Evolutionary conservation across 2,797 vertebrate species (phyloP).

Genomic region (Australoheros facetus): DNA sequence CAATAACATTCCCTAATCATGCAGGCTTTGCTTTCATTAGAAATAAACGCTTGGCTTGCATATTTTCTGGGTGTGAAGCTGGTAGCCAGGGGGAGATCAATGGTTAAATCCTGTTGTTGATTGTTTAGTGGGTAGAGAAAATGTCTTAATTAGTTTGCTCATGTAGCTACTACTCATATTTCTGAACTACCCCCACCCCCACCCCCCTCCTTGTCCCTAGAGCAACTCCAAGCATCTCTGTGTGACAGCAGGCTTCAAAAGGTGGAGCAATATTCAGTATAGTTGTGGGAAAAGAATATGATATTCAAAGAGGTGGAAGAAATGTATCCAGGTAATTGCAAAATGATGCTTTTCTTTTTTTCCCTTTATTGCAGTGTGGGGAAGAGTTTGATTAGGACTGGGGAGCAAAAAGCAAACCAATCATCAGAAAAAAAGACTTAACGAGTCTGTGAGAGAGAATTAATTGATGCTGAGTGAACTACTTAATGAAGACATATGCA

Average conservation of each 20-base stretch:
- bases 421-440: constrained; percentile 60
- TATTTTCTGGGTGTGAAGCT: constrained; percentile 31
- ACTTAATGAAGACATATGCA: constrained; percentile 65
- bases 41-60: constrained; percentile 54
- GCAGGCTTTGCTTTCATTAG: constrained; percentile 44
- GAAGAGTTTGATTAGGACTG: constrained; percentile 75
- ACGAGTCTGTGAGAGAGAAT: constrained; percentile 63
- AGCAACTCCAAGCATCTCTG: constrained; percentile 37
- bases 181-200: constrained; percentile 32
- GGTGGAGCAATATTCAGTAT: constrained; percentile 35
- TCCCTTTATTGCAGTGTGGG: constrained; percentile 61
- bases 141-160: constrained; percentile 71
- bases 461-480: constrained; percentile 57
- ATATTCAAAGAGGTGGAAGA: constrained; percentile 73
- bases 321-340: constrained; percentile 75
- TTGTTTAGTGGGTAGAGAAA: constrained; percentile 68
- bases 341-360: constrained; percentile 56
- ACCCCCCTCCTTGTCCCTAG: constrained; percentile 18
- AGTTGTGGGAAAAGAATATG: constrained; percentile 69
- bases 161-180: constrained; percentile 25
- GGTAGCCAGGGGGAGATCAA: constrained; percentile 52
- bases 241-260: constrained; percentile 47
- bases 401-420: constrained; percentile 69
- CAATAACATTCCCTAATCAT: constrained; percentile 13
- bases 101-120: constrained; percentile 65